Evolutionary conservation across 2,113 vertebrate species (phyloP).

Genomic region (Odocoileus virginianus): DNA sequence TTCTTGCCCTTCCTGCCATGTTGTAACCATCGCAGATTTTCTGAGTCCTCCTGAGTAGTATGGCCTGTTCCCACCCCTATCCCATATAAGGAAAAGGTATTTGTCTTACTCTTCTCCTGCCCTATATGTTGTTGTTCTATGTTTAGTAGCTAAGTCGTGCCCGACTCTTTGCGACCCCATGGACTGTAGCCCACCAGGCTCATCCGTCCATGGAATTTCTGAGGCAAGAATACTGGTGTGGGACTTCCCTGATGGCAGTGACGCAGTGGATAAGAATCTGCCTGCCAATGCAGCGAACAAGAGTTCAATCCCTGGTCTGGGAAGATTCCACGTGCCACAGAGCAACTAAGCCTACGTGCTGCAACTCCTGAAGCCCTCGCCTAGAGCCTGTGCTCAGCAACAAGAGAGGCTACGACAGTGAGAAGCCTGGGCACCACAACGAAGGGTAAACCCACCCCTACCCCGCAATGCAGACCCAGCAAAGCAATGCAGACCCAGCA

Average conservation of each 20-base stretch:
- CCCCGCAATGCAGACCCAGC: too few species aligned
- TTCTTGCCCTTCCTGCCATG: not conserved
- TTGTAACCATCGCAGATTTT: not conserved
- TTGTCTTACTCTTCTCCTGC: not conserved
- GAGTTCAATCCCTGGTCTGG: not conserved
- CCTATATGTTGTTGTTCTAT: not conserved
- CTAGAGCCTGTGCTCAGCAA: not conserved
- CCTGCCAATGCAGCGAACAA: not conserved
- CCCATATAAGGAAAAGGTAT: not conserved
- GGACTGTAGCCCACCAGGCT: not conserved
- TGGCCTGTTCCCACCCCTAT: not conserved
- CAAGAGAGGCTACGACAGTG: not conserved
- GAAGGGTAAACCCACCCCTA: not conserved
- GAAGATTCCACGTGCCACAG: not conserved
- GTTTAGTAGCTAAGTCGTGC: not conserved
- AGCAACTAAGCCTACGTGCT: not conserved
- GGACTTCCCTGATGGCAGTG: not conserved
- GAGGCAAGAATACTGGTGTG: not conserved
- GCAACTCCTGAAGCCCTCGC: not conserved
- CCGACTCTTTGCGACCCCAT: not conserved
- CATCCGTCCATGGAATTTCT: not conserved
- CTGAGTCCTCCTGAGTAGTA: not conserved
- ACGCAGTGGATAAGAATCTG: not conserved
- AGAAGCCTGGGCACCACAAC: not conserved
- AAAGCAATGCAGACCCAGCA: not conserved